Base-by-base conservation (phyloP, 2,888 invertebrate genomes). In the Calephelis perditalis region DNA sequence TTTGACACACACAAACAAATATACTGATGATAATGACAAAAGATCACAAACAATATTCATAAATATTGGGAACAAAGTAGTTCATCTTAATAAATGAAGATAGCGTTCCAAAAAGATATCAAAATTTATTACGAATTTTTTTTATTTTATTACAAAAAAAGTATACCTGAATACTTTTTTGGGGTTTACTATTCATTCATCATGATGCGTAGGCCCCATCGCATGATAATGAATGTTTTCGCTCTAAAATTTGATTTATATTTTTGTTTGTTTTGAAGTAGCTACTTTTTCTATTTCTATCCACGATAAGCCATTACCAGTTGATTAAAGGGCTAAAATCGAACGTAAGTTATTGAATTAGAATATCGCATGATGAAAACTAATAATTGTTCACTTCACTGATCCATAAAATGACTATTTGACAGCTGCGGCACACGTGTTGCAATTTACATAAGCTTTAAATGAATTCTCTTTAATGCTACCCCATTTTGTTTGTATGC, bases 331-430 rank as follows among this genome's bases (percentile, higher is more conserved):
- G 49, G 26, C 8, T 26, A 15, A 49, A 49, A 49, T 49, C 26
- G 26, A 49, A 49, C 26, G 10, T 10, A 52, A 15, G 35, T 52
- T 52, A 52, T 52, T 52, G 52, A 52, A 52, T 52, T 52, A 52
- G 10, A 26, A 52, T 35, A 52, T 52, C 52, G 35, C 52, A 52
- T 52, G 52, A 52, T 35, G 26, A 52, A 52, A 52, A 35, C 4
- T 26, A 52, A 52, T 52, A 52, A 26, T 52, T 35, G 35, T 26
- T 40, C 8, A 49, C 49, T 10, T 52, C 10, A 52, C 52, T 52
- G 52, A 52, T 26, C 52, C 52, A 52, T 52, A 26, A 49, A 49
- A 26, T 49, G 35, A 52, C 52, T 35, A 52, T 35, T 52, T 52
- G 52, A 11, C 52, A 52, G 52, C 35, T 52, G 52, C 52, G 11